Conservation (phyloP, 2,888 invertebrate species). For the Luperina nickerlii region DNA sequence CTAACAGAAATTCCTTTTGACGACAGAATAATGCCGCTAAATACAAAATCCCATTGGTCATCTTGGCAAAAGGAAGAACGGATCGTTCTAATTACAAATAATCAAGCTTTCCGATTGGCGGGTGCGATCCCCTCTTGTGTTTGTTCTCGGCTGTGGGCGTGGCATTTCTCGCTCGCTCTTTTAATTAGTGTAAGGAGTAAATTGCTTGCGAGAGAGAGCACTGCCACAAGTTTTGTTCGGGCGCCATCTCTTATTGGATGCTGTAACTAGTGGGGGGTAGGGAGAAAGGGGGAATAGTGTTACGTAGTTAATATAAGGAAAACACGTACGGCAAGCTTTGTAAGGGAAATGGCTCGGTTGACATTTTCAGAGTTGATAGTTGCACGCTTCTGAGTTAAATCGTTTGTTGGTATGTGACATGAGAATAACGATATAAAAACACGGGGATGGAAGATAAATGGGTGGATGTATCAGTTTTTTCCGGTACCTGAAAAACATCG, state of each 20-base stretch:
- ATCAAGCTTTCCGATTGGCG: conserved; percentile 89
- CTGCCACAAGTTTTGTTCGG: conserved; percentile 82
- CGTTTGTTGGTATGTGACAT: conserved; percentile 75
- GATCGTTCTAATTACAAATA: conserved; percentile 90
- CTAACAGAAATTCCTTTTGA: conserved; percentile 77
- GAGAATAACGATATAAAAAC: conserved; percentile 63
- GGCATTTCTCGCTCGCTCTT: conserved; percentile 88
- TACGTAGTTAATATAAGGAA: conserved; percentile 89
- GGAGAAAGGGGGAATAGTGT: conserved; percentile 84
- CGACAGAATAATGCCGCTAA: conserved; percentile 80
- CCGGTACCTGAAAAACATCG: conserved; percentile 21
- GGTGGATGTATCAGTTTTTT: conserved; percentile 43
- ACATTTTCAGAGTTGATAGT: conserved; percentile 85
- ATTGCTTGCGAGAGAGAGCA: conserved; percentile 88
- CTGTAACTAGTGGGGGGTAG: conserved; percentile 82
- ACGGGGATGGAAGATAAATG: conserved; percentile 56
- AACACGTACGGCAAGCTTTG: conserved; percentile 87
- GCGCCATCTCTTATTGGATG: conserved; percentile 90
- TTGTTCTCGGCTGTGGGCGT: conserved; percentile 88
- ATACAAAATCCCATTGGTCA: conserved; percentile 89
- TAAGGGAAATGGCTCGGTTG: conserved; percentile 87
- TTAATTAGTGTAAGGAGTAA: conserved; percentile 91
- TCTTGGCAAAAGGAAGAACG: conserved; percentile 85
- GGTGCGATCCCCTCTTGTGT: conserved; percentile 86
- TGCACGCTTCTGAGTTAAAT: conserved; percentile 77